Conservation (phyloP, 2,888 invertebrate genomes). For the Nephrotoma flavescens region DNA sequence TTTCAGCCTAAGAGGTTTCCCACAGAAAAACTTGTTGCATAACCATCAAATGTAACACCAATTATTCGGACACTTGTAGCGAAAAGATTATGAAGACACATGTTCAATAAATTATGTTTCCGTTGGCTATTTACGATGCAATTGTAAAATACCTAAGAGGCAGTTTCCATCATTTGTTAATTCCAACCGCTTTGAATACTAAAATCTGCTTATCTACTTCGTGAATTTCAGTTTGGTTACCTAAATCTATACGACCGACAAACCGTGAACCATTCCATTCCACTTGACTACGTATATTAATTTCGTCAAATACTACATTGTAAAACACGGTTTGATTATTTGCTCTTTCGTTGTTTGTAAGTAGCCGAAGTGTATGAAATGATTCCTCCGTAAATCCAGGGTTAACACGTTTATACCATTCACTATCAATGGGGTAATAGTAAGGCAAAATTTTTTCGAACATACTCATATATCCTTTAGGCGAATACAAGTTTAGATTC, state of each 20-base stretch:
- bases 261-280: conserved; percentile 12
- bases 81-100: conserved; percentile 13
- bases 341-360: conserved; percentile 12
- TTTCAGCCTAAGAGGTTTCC: conserved; percentile 14
- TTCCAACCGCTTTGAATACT: conserved; percentile 16
- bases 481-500: background rate
- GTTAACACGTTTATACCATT: conserved; percentile 17
- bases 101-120: too few relatives aligned
- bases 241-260: conserved; percentile 7
- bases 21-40: conserved; percentile 7
- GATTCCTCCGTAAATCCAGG: too few relatives aligned
- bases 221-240: conserved; percentile 5
- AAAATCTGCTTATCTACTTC: conserved; percentile 12
- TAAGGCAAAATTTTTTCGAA: background rate
- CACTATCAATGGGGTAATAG: conserved; percentile 13
- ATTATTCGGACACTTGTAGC: conserved; percentile 13
- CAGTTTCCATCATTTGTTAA: conserved; percentile 19
- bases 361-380: conserved; percentile 14
- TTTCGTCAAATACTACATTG: too few relatives aligned
- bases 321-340: conserved; percentile 12
- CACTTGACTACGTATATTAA: conserved; percentile 14
- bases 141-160: conserved; percentile 20
- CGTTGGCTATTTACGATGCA: conserved; percentile 3
- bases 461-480: background rate
- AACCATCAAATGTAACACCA: conserved; percentile 14